Conservation (phyloP, 2,797 vertebrate species). For the Rhinatrema bivittatum region DNA sequence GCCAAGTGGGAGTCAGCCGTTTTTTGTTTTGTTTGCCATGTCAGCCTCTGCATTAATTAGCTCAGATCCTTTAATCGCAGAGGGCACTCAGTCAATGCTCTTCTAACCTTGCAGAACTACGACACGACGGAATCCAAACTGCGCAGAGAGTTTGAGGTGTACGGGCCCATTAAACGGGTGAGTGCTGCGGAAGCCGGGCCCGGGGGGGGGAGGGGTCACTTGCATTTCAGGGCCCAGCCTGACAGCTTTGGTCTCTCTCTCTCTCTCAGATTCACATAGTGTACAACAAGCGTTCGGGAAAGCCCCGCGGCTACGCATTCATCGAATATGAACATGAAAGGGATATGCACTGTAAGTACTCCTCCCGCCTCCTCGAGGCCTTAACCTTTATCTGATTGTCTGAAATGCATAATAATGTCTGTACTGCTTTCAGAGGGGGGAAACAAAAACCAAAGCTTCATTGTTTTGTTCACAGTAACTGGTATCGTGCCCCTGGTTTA, state of each 20-base stretch:
- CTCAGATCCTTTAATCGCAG: no score
- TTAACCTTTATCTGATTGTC: constrained; percentile 3
- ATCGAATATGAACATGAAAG: constrained; percentile 93
- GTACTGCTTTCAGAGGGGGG: neutral
- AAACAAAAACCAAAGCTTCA: constrained; percentile 25
- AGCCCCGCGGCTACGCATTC: constrained; percentile 91
- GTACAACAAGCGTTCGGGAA: constrained; percentile 85
- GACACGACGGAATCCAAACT: constrained; percentile 92
- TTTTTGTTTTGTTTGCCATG: no score
- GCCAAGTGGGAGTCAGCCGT: no score
- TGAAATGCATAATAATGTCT: no score
- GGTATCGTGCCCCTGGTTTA: constrained; percentile 6
- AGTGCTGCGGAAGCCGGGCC: constrained; percentile 2
- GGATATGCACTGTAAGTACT: constrained; percentile 95
- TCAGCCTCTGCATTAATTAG: no score
- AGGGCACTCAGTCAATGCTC: no score
- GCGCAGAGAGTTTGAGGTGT: constrained; percentile 88
- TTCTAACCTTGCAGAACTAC: constrained; percentile 80
- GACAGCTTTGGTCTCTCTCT: neutral
- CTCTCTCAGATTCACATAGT: constrained; percentile 83
- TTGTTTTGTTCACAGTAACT: constrained; percentile 1
- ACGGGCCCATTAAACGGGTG: constrained; percentile 90
- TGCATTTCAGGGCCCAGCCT: no score
- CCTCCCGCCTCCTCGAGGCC: constrained; percentile 18
- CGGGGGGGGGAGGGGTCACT: neutral